Base-by-base conservation (phyloP, 2,113 vertebrate genomes). In the Brachyistius frenatus region DNA sequence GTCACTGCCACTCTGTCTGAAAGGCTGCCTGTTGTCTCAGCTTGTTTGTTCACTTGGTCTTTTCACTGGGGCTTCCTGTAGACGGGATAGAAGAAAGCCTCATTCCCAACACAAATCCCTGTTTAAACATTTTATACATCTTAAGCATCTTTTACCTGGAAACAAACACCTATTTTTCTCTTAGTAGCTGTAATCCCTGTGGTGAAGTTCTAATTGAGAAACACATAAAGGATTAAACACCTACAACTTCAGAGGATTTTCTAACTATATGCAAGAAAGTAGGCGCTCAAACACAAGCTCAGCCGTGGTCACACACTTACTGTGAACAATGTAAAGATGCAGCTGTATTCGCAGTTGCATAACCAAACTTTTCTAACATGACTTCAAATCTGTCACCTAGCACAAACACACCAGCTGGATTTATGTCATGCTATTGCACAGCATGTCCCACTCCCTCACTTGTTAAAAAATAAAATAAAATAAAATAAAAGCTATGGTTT, bases 1-100 rank as follows among this genome's bases (percentile, higher is more conserved):
- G 90, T 90, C 89, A 68, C 58, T 62, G 84, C 86, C 77, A 76
- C 76, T 83, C 58, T 31, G 78, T 78, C 73, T 89, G 83, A 88
- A 89, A 85, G 76, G 78, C 78, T 58, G 73, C 30, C 81, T 81
- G 70, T 87, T 86, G 74, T 86, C 83, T 81, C 31, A 32, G 73
- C 66, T 80, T 77, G 73, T 87, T 88, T 83, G 83, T 82, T 86
- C 62, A 53, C 69, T 82, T 14, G 23, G 55, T 69, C 73, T 86
- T 88, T 93, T 87, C 74, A 82, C 72, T 1, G 39, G 63, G 68
- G 50, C 49, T 80, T 91, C 84, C 76, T 77, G 83, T 44, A 46
- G 78, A 68, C 66, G 35, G 75, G 47, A 33, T 52, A 41, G 35
- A 81, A 37, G 36, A 68, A 71, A 78, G 52, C 36, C 68, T 79